Percentiles rank a stretch among this genome's conserved stretches.
Conservation (phyloP, 2,888 invertebrate genomes). For the Andrena flavipes region DNA sequence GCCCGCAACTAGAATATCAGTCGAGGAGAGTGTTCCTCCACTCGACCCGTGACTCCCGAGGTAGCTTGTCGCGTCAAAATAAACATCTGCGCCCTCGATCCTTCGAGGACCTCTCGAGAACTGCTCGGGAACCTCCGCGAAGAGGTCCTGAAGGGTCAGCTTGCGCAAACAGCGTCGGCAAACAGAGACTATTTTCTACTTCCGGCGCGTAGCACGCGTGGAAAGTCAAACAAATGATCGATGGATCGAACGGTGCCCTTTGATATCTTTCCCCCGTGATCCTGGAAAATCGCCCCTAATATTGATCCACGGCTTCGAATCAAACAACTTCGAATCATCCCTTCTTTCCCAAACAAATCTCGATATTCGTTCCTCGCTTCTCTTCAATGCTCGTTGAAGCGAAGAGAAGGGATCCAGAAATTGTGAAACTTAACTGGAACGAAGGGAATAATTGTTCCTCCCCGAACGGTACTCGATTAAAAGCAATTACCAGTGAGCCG, state of each 20-base stretch:
- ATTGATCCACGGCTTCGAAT: conserved; percentile 11
- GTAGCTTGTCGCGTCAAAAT: conserved; percentile 72
- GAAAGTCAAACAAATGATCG: conserved; percentile 59
- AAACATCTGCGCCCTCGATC: conserved; percentile 78
- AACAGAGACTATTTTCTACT: conserved; percentile 58
- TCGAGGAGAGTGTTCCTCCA: conserved; percentile 29
- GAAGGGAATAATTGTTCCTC: background rate
- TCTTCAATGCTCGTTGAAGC: background rate
- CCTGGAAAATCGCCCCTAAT: conserved; percentile 26
- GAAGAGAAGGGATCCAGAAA: background rate
- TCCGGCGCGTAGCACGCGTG: conserved; percentile 64
- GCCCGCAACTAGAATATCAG: conserved; percentile 1
- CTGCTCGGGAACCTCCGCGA: conserved; percentile 56
- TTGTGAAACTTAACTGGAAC: too few species aligned
- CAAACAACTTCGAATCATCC: too few species aligned
- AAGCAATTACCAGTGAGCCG: background rate
- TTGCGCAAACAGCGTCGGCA: conserved; percentile 69
- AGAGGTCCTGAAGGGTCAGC: conserved; percentile 73
- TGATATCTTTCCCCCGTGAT: conserved; percentile 4
- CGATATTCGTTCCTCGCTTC: background rate
- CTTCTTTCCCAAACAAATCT: too few species aligned
- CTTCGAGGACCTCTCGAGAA: conserved; percentile 65
- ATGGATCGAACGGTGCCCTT: conserved; percentile 46
- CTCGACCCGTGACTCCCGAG: conserved; percentile 56
- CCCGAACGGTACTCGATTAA: background rate